Conservation (phyloP, 2,888 invertebrate species). For the Ischnus inquisitorius region DNA sequence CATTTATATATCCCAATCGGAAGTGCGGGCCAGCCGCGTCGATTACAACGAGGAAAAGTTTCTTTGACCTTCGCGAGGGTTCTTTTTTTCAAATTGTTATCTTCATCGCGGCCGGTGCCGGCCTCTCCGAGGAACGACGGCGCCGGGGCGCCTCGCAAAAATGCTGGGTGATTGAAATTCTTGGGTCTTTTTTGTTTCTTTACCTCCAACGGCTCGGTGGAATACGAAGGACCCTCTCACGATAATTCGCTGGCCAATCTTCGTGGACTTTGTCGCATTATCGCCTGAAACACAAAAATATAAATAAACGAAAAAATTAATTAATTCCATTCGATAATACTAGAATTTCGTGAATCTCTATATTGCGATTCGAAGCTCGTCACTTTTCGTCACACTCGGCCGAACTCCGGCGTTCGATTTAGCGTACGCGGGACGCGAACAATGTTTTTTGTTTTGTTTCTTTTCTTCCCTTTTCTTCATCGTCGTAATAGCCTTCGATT, state of each 20-base stretch:
- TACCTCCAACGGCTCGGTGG: neutral
- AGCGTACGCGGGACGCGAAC: neutral
- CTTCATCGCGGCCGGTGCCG: constrained; percentile 25
- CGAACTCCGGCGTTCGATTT: neutral
- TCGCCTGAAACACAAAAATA: neutral
- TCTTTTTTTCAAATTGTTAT: constrained; percentile 20
- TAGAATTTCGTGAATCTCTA: neutral
- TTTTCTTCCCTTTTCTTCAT: constrained; percentile 34
- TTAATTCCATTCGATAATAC: neutral
- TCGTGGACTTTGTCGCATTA: constrained; percentile 3
- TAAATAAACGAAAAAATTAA: neutral
- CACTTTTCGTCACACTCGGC: neutral
- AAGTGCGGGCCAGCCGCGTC: constrained; percentile 5
- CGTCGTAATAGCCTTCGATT: constrained; percentile 66
- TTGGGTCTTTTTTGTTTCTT: neutral
- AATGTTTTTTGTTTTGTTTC: neutral
- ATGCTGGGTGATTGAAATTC: neutral
- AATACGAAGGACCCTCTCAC: constrained; percentile 1
- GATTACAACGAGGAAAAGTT: constrained; percentile 60
- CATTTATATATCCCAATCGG: constrained; percentile 64
- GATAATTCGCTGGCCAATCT: constrained; percentile 8
- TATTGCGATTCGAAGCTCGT: neutral
- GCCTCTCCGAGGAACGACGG: constrained; percentile 3
- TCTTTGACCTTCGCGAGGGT: constrained; percentile 59
- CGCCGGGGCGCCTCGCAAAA: neutral